Evolutionary conservation across 2,888 invertebrate species (phyloP).

Genomic region (Calliphora vomitoria): DNA sequence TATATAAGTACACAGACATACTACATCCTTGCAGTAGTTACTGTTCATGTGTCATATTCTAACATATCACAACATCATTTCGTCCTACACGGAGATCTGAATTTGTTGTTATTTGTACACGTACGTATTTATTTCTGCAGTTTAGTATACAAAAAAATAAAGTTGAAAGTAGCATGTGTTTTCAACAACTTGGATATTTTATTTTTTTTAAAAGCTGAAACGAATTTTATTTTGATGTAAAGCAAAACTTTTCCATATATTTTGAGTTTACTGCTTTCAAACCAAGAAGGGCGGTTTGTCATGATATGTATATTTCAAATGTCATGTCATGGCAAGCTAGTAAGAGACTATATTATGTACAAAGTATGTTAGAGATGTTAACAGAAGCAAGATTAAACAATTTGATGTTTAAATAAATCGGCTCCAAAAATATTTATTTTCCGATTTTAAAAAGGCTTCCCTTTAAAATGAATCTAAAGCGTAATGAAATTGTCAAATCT

Average conservation of each 20-base stretch:
- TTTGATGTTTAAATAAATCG: no score
- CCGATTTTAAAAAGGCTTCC: no score
- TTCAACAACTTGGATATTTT: slow-evolving; percentile 53
- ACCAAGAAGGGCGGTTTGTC: background rate
- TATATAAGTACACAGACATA: slow-evolving; percentile 22
- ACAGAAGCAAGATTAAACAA: no score
- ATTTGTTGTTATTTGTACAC: background rate
- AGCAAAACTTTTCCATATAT: slow-evolving; percentile 30
- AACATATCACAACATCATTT: slow-evolving; percentile 31
- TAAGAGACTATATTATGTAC: background rate
- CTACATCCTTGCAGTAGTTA: background rate
- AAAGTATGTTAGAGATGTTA: background rate
- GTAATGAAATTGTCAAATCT: no score
- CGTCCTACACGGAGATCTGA: slow-evolving; percentile 7
- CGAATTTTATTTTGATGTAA: slow-evolving; percentile 48
- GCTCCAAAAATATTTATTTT: no score
- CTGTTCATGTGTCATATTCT: slow-evolving; percentile 42
- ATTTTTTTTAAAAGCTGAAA: background rate
- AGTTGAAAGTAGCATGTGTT: slow-evolving; percentile 59
- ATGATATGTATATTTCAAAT: background rate
- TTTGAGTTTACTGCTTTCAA: slow-evolving; percentile 11
- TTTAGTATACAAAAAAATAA: background rate
- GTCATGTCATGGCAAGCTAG: background rate
- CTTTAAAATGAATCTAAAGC: no score
- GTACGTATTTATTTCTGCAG: slow-evolving; percentile 6